Evolutionary conservation across 2,113 vertebrate species (phyloP).

Genomic region (Odobenus rosmarus): DNA sequence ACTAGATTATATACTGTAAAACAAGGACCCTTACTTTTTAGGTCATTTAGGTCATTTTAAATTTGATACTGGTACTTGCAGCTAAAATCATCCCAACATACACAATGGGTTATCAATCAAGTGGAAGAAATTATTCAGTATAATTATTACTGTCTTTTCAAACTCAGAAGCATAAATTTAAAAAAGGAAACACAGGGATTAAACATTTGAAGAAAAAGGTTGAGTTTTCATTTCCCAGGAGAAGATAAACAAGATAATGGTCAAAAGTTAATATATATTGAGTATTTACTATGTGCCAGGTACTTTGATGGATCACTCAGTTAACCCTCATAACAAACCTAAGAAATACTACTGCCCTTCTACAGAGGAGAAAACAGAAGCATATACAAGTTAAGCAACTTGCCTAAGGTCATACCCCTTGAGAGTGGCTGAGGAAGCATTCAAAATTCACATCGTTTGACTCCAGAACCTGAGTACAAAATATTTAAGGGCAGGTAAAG

Average conservation of each 20-base stretch:
- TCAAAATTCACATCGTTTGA: background rate
- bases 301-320: background rate
- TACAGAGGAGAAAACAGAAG: background rate
- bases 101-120: background rate
- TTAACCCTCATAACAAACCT: conserved; percentile 1
- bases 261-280: background rate
- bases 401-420: background rate
- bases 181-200: background rate
- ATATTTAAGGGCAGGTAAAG: background rate
- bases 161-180: conserved; percentile 8
- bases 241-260: conserved; percentile 1
- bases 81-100: conserved; percentile 6
- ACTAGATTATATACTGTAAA: background rate
- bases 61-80: background rate
- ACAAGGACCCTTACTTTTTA: background rate
- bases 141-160: background rate
- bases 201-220: conserved; percentile 31
- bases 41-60: background rate
- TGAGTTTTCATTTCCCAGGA: conserved; percentile 24
- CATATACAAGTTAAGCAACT: background rate
- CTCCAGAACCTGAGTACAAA: background rate
- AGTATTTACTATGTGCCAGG: background rate
- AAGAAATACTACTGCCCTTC: conserved; percentile 19
- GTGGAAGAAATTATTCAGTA: background rate
- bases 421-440: background rate